phyloP scores from a whole-genome alignment of 2,888 invertebrate species.

The Neuroscelio doddi region DNA sequence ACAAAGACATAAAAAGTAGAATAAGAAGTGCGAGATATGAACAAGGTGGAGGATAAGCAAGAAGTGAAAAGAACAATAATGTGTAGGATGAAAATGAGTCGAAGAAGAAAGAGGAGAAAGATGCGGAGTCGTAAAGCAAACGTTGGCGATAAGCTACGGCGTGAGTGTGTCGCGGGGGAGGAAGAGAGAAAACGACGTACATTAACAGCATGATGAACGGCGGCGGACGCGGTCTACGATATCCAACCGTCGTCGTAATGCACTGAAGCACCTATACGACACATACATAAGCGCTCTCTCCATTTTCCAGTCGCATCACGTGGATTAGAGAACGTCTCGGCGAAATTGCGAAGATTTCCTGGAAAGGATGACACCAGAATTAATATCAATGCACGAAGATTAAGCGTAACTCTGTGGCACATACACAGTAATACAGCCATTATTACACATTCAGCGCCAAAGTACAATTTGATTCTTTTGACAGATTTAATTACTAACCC shows the following conservation, averaged over 20 bases:
- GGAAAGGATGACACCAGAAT: background rate
- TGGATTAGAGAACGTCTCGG: slow-evolving; percentile 4
- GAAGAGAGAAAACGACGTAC: slow-evolving; percentile 56
- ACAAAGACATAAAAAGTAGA: background rate
- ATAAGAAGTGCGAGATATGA: background rate
- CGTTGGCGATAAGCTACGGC: slow-evolving; percentile 5
- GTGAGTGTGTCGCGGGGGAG: slow-evolving; percentile 15
- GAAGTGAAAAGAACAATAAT: background rate
- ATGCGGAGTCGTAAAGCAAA: slow-evolving; percentile 11
- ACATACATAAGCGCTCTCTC: background rate
- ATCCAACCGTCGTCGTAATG: slow-evolving; percentile 51
- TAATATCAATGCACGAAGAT: background rate
- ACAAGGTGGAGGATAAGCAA: slow-evolving; percentile 5
- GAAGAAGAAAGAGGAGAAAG: slow-evolving; percentile 10
- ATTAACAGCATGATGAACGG: slow-evolving; percentile 62
- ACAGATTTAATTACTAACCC: too few relatives aligned
- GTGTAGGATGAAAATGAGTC: slow-evolving; percentile 5
- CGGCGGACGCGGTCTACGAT: slow-evolving; percentile 57
- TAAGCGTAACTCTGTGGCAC: slow-evolving; percentile 2
- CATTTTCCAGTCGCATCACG: slow-evolving; percentile 5
- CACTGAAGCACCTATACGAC: slow-evolving; percentile 37
- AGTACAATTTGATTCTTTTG: too few relatives aligned
- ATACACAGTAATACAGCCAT: too few relatives aligned
- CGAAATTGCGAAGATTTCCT: slow-evolving; percentile 5
- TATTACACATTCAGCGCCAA: too few relatives aligned